Base-by-base conservation (phyloP, 1,140 invertebrate genomes). In the Chironomus tepperi region DNA sequence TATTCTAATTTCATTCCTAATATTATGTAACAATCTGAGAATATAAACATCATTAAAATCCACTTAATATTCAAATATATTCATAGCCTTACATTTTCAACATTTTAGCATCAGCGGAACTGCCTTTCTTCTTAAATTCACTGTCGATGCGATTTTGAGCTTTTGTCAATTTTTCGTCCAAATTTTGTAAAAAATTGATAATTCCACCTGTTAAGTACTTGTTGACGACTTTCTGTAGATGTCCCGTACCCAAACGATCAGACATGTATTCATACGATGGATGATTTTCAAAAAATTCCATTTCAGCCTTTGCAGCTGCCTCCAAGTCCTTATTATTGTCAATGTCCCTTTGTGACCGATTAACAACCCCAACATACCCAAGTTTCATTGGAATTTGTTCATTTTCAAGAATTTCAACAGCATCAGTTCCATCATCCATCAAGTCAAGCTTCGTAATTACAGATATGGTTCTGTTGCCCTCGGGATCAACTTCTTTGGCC, bases 381-480 rank as follows among this genome's bases (percentile, higher is more conserved):
- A 98, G 88, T 75, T 98, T 87, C 73, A 99, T 85, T 5, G 97
- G 97, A 75, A 99, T 85, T 74, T 99, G 84, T 84, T 96, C 97
- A 84, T 99, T 99, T 84, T 99, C 98, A 74, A 99, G 86, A 77
- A 99, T 95, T 78, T 99, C 98, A 74, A 95, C 87, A 10, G 98
- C 98, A 87, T 99, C 98, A 42, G 98, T 99, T 42, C 98, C 98
- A 81, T 99, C 96, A 82, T 99, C 98, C 98, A 99, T 99, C 80
- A 99, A 88, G 89, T 99, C 98, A 74, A 99, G 85, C 84, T 99
- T 99, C 65, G 98, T 99, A 75, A 99, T 96, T 12, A 99, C 98
- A 83, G 98, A 98, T 84, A 99, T 99, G 7, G 98, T 99, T 78
- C 98, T 89, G 15, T 96, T 87, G 85, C 96, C 95, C 88, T 97